phyloP scores from a whole-genome alignment of 2,797 vertebrate species.

The Sardinella longiceps region DNA sequence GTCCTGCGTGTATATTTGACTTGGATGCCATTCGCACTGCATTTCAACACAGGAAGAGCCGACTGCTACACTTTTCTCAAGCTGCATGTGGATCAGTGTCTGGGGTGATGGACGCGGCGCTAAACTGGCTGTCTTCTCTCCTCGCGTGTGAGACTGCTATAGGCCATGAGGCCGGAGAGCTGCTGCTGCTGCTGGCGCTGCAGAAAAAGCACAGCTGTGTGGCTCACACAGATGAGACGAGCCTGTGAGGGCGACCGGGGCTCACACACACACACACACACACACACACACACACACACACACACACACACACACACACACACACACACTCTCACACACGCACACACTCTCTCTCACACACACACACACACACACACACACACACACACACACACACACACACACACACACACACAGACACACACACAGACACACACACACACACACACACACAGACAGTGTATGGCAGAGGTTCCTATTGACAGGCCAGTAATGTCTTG shows the following conservation, averaged over 20 bases:
- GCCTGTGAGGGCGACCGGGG: neutral
- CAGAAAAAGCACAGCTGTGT: neutral
- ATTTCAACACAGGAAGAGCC: neutral
- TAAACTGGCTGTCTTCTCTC: neutral
- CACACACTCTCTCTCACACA: too few species aligned
- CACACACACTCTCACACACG: too few species aligned
- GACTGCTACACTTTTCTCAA: neutral
- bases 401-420: too few species aligned
- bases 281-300: too few species aligned
- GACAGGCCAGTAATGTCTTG: neutral
- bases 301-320: too few species aligned
- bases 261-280: too few species aligned
- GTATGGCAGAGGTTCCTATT: neutral
- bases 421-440: too few species aligned
- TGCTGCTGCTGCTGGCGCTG: neutral
- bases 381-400: too few species aligned
- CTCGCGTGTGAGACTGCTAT: neutral
- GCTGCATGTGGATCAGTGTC: conserved; percentile 13
- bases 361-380: too few species aligned
- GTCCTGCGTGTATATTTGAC: neutral
- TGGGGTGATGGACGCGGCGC: neutral
- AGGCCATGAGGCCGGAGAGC: neutral
- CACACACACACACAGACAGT: neutral
- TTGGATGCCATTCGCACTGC: neutral
- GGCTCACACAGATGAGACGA: neutral